Percentiles rank a stretch among this genome's conserved stretches.
These are phyloP conservation scores for Gracilinanus agilis DNA, from an alignment of 2,113 vertebrate genomes.

Conservation along the genomic window DNA sequence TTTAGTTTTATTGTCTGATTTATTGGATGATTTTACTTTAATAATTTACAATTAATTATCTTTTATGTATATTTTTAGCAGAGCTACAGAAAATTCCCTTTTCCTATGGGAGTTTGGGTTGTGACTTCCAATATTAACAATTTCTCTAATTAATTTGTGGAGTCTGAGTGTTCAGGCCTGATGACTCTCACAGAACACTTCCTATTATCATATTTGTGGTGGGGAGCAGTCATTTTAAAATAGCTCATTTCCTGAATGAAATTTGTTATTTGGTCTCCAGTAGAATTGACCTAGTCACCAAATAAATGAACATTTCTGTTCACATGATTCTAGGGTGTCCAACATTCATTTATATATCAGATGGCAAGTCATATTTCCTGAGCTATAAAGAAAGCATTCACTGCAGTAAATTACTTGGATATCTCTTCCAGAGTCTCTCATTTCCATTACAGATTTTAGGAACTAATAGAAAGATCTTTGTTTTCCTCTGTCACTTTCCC, in stretches of 20 bases:
- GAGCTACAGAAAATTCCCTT: neutral
- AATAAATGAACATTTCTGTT: neutral
- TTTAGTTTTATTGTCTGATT: neutral
- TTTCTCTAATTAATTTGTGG: neutral
- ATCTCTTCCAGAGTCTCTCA: neutral
- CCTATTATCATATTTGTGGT: neutral
- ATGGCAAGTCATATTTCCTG: neutral
- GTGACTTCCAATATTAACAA: neutral
- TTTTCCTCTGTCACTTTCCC: neutral
- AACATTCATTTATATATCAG: neutral
- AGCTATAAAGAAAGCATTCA: neutral
- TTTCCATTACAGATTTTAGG: neutral
- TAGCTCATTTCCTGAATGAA: neutral
- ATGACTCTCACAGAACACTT: neutral
- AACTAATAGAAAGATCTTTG: neutral
- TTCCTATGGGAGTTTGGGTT: neutral
- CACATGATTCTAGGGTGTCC: neutral
- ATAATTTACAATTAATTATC: slow-evolving; percentile 7
- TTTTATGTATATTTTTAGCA: neutral
- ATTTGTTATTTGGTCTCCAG: neutral
- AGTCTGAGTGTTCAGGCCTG: neutral
- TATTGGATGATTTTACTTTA: slow-evolving; percentile 33
- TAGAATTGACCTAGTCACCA: neutral
- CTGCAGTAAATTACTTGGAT: neutral
- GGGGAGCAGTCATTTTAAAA: neutral